These are phyloP conservation scores for Syritta pipiens DNA, from an alignment of 2,888 invertebrate species.

Conservation along the genomic window DNA sequence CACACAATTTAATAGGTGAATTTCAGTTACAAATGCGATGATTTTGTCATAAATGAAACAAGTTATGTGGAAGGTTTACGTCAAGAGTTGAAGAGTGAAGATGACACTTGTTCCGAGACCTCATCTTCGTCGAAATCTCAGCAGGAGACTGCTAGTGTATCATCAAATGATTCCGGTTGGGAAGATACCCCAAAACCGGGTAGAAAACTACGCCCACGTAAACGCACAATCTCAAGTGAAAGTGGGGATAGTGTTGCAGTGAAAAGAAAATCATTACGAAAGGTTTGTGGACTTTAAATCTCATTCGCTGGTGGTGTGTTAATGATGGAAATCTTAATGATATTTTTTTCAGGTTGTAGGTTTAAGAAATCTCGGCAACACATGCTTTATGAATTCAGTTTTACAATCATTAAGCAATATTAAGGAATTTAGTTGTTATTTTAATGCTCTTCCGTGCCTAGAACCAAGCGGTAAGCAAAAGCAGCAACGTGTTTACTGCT, in stretches of 20 bases:
- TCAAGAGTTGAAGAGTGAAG: constrained; percentile 79
- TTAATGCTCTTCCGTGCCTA: constrained; percentile 87
- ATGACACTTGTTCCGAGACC: constrained; percentile 76
- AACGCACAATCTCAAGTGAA: constrained; percentile 73
- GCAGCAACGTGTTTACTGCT: constrained; percentile 81
- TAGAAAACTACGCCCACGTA: constrained; percentile 72
- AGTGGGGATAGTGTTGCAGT: constrained; percentile 62
- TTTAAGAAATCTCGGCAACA: constrained; percentile 89
- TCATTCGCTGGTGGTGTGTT: too few relatives aligned
- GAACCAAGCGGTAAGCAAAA: constrained; percentile 79
- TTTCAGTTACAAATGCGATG: constrained; percentile 89
- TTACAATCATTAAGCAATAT: constrained; percentile 91
- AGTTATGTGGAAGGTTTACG: constrained; percentile 82
- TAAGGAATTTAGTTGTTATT: constrained; percentile 90
- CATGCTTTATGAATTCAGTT: constrained; percentile 93
- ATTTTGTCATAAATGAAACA: constrained; percentile 87
- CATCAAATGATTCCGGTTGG: constrained; percentile 73
- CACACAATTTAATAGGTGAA: constrained; percentile 75
- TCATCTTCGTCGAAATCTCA: constrained; percentile 72
- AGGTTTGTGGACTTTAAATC: too few relatives aligned
- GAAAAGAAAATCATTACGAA: constrained; percentile 56
- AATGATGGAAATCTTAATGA: too few relatives aligned
- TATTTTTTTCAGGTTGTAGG: constrained; percentile 81
- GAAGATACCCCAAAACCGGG: constrained; percentile 70
- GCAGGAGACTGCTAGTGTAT: constrained; percentile 72